phyloP scores from a whole-genome alignment of 1,140 invertebrate species.

The Eubasilissa regina region DNA sequence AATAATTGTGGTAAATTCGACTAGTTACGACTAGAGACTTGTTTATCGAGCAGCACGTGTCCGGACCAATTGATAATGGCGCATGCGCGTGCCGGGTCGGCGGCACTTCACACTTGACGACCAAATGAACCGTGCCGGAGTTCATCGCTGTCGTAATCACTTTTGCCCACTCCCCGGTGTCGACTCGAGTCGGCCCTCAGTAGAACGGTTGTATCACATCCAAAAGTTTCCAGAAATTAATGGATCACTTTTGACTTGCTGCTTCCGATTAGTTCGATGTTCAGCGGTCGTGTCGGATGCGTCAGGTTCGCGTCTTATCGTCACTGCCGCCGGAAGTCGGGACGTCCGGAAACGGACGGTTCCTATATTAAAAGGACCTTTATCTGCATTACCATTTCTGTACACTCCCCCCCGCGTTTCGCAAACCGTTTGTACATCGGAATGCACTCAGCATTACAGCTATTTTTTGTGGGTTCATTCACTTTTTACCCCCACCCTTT shows the following conservation, averaged over 20 bases:
- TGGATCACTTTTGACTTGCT: neutral
- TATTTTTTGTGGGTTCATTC: constrained; percentile 26
- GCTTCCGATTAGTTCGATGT: neutral
- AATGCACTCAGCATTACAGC: constrained; percentile 9
- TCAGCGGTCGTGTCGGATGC: neutral
- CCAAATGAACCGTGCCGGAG: neutral
- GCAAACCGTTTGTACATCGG: constrained; percentile 18
- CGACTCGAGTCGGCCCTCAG: neutral
- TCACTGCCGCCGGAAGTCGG: constrained; percentile 24
- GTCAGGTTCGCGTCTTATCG: constrained; percentile 11
- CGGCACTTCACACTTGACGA: neutral
- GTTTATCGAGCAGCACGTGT: neutral
- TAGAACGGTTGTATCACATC: neutral
- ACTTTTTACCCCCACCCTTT: neutral
- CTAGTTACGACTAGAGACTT: neutral
- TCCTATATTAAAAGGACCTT: constrained; percentile 38
- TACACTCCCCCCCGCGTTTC: constrained; percentile 18
- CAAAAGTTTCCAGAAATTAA: no score
- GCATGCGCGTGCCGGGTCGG: neutral
- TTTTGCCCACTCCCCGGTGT: neutral
- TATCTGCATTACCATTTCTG: constrained; percentile 38
- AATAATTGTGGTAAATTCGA: neutral
- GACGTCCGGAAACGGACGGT: constrained; percentile 35
- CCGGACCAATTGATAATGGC: neutral
- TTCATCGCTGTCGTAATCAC: constrained; percentile 8